Percentiles rank a stretch among this genome's conserved stretches.
Evolutionary conservation across 2,113 vertebrate genomes (phyloP).

Genomic region (Neodontobutis hainanensis): DNA sequence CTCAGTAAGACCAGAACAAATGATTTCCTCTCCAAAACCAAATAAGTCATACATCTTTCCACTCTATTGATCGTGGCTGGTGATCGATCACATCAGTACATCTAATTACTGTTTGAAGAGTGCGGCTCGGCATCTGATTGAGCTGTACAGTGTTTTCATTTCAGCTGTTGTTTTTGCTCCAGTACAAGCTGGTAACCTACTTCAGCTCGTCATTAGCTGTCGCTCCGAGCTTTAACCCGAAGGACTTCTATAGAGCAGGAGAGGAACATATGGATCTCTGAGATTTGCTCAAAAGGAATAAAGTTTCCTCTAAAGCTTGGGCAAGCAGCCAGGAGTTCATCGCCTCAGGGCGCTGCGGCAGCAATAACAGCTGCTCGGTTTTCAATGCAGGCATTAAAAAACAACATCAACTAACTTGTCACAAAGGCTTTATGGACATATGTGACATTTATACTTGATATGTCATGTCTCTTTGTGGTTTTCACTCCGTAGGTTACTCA

Average conservation of each 20-base stretch:
- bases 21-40: slow-evolving; percentile 41
- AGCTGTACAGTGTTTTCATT: slow-evolving; percentile 53
- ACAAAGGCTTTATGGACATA: slow-evolving; percentile 16
- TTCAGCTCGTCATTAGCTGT: slow-evolving; percentile 68
- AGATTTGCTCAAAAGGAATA: slow-evolving; percentile 35
- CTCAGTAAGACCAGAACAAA: background rate
- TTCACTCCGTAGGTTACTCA: background rate
- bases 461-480: slow-evolving; percentile 16
- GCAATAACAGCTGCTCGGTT: slow-evolving; percentile 27
- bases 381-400: slow-evolving; percentile 6
- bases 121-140: slow-evolving; percentile 27
- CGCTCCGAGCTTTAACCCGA: slow-evolving; percentile 54
- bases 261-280: slow-evolving; percentile 34
- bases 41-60: slow-evolving; percentile 50
- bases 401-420: slow-evolving; percentile 17
- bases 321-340: slow-evolving; percentile 36
- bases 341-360: slow-evolving; percentile 36
- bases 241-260: slow-evolving; percentile 30
- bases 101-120: slow-evolving; percentile 60
- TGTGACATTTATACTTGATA: slow-evolving; percentile 14
- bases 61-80: slow-evolving; percentile 14
- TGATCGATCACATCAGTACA: slow-evolving; percentile 47
- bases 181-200: slow-evolving; percentile 67
- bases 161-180: slow-evolving; percentile 54
- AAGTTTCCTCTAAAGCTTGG: slow-evolving; percentile 54